Base-by-base conservation (phyloP, 2,888 invertebrate species). In the Polymixis flavicincta region DNA sequence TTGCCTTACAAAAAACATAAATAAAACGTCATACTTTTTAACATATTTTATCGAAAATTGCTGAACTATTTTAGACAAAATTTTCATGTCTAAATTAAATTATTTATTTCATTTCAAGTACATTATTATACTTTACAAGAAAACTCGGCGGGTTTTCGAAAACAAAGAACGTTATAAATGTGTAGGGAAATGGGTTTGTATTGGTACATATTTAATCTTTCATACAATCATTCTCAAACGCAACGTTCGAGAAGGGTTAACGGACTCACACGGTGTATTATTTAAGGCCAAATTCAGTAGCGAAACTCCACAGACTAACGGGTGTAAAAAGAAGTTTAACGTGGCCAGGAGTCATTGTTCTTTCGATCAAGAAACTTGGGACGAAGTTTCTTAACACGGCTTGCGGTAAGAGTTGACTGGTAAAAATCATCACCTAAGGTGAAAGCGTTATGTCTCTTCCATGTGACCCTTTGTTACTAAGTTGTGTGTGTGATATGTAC, bases 131-230 rank as follows among this genome's bases (percentile, higher is more conserved):
- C 6, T 37, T 37, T 11, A n/a, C n/a, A 2, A 22, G 4, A 32
- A 42, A 25, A 55, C 0, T 25, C 45, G 32, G 32, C n/a, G n/a
- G 32, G 4, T 55, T 32, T 71, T n/a, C 19, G 6, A 55, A 45
- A 28, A 72, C n/a, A 32, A 7, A 17, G 19, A n/a, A 54, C n/a
- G 14, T 71, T 71, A 17, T 28, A 54, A 71, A 45, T 22, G 65
- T n/a, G 17, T n/a, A 2, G n/a, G 8, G 3, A 37, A 32, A 54
- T 19, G 32, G 0, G 7, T 28, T 42, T 70, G 5, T 52, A 28
- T n/a, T 45, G 11, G 42, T 42, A 54, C 70, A n/a, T n/a, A n/a
- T 45, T 8, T 9, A 71, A 55, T 50, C 11, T 17, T 74, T 59
- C n/a, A 73, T 11, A 19, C 57, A 50, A 17, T 9, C 28, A 5